Evolutionary conservation across 2,797 vertebrate genomes (phyloP), one percentile per base, ranked within the genome.

Genomic region (Dryobates pubescens): DNA sequence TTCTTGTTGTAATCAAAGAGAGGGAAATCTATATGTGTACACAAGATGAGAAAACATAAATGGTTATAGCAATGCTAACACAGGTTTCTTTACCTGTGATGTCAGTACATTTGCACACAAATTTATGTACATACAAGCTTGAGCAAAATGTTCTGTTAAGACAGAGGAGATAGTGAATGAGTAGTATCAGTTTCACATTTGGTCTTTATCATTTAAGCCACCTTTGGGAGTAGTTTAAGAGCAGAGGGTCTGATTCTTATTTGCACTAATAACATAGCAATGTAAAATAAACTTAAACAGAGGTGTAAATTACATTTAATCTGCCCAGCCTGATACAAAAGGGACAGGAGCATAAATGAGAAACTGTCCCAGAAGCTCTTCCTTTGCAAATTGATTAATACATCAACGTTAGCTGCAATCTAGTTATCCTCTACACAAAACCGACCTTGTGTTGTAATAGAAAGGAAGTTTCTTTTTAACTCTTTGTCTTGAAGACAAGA

Each of bases 351-450:
- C 56, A 59, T 47, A 89, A 82, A 74, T 47, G 57, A 86, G 67
- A 88, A 90, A 30, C 16, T 73, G 14, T n/a, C 24, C 36, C 67
- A 83, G 88, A 85, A 90, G 68, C 4, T 64, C 18, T 87, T 5
- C 29, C 45, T 62, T 41, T 90, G 38, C 10, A 83, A 89, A 59
- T 27, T 80, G 49, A 89, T 92, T 51, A 47, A 61, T 90, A 27
- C 7, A 83, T 70, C 30, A 88, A 17, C 2, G 9, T 27, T 81
- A 30, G 23, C 19, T 65, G 67, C 53, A 61, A 92, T 69, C 86
- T 41, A 36, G 64, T 88, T 86, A 77, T 56, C 53, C 27, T 68
- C 70, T 65, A 69, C 93, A 90, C 38, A 94, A 76, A 94, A 92
- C 54, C 54, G 13, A 63, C 13, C 34, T 30, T 14, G 8, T 59